Evolutionary conservation across 2,113 vertebrate species (phyloP), one percentile per base, ranked within the genome.

Genomic region (Crocuta crocuta): DNA sequence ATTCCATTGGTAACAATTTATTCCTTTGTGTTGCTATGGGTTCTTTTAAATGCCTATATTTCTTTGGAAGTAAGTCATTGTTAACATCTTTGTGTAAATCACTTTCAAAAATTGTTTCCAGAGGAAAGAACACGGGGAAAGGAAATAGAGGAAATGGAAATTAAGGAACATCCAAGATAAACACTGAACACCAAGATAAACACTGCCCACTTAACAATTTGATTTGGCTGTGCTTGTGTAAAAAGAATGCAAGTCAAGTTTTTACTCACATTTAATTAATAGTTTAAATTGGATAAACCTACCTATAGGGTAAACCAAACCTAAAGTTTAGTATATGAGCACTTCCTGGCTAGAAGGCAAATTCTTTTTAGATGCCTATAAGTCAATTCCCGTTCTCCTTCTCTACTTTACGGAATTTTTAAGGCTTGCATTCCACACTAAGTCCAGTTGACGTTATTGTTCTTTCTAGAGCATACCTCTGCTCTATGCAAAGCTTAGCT

Each of bases 21-120:
- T 16, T 82, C 17, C 43, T 94, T 84, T 83, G 6, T 91, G 55
- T 91, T 94, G 66, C 17, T 89, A 7, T 31, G 80, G 9, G 28
- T 35, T 82, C 33, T 89, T 94, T 90, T 48, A 95, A 91, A 93
- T 81, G 23, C 3, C 21, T 71, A 0, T 45, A 58, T 87, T 81
- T 84, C 79, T 80, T 95, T 89, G 39, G 94, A 92, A 96, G 80
- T 74, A 90, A 92, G 23, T 55, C 94, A n/a, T 79, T 68, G 43
- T 83, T 87, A 91, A 92, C 81, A 79, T 83, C 53, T 94, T 83
- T 91, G n/a, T 84, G 10, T 76, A 55, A 65, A 84, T 76, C 24
- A 97, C 12, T 84, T 78, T 80, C 39, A 93, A 90, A 24, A 58
- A 78, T n/a, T 74, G 33, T 95, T 97, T 94, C 84, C 90, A 74